Evolutionary conservation across 2,797 vertebrate species (phyloP), one percentile per base, ranked within the genome.

Genomic region (Lutjanus argentimaculatus): DNA sequence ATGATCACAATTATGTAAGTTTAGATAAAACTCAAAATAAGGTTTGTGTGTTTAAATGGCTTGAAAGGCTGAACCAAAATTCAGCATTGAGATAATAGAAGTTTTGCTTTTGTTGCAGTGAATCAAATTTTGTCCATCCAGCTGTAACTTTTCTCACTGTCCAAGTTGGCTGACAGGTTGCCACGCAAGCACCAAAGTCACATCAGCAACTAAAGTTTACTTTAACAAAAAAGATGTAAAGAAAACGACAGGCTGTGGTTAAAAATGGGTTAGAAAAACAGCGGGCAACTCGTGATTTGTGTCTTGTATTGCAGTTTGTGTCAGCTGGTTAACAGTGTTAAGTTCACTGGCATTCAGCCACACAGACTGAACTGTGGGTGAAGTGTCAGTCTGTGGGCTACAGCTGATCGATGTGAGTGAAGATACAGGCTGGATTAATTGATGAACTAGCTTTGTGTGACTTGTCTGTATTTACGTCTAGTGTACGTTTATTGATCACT

Each of bases 181-280:
- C 90, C 93, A 94, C 93, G 90, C 85, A 83, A 13, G 80, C 91
- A 90, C 22, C 42, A 46, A 59, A 40, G 67, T 0, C 0, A 58
- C 30, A 62, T 2, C 22, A 16, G 51, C 4, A 6, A 68, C 55
- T 43, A 4, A 46, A 58, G 14, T 63, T 52, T 40, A 42, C 36
- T 36, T 36, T n/a, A 11, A 55, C 42, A 30, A 46, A n/a, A 21
- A 13, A n/a, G n/a, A n/a, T n/a, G 42, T 46, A 16, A 49, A 73
- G 1, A 63, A 69, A 67, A 6, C 7, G 2, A 46, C 17, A 55
- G 7, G 8, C 12, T 1, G n/a, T 0, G 16, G 6, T 21, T 15
- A 36, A 12, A 42, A 1, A 7, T 13, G 6, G 30, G 40, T 8
- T 8, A 11, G 10, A 1, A 21, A 55, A 58, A 53, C 25, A 4